Evolutionary conservation across 2,888 invertebrate genomes (phyloP).

Genomic region (Bombyx huttoni): DNA sequence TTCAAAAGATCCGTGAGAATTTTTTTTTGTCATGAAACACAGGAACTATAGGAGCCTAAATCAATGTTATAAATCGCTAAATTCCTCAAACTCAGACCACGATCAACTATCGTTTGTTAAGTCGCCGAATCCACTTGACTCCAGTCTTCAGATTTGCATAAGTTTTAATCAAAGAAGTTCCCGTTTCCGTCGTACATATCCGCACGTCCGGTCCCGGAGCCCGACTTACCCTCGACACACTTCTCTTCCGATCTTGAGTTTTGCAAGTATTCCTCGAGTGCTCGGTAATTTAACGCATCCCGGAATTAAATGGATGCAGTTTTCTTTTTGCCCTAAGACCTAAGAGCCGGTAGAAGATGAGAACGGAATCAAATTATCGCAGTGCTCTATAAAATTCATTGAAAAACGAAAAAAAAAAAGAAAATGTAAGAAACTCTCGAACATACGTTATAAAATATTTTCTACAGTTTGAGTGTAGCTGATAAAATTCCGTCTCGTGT

Average conservation of each 20-base stretch:
- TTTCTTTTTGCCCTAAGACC: neutral
- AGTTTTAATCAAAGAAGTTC: slow-evolving; percentile 59
- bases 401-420: no score
- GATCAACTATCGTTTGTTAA: slow-evolving; percentile 21
- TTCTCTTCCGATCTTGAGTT: slow-evolving; percentile 4
- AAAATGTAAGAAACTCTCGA: no score
- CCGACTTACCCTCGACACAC: slow-evolving; percentile 18
- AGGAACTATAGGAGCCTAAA: neutral
- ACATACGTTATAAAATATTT: no score
- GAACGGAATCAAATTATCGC: neutral
- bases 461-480: no score
- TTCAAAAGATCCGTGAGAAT: no score
- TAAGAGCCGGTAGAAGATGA: neutral
- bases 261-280: neutral
- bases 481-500: no score
- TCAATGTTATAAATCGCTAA: neutral
- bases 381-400: no score
- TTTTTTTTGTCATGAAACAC: neutral
- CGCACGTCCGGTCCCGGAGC: neutral
- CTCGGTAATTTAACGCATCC: neutral
- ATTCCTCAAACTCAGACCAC: slow-evolving; percentile 5
- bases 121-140: slow-evolving; percentile 34
- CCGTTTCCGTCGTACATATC: slow-evolving; percentile 1
- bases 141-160: slow-evolving; percentile 41
- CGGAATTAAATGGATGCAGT: neutral